Evolutionary conservation across 2,113 vertebrate genomes (phyloP).

Genomic region (Stigmatopora argus): DNA sequence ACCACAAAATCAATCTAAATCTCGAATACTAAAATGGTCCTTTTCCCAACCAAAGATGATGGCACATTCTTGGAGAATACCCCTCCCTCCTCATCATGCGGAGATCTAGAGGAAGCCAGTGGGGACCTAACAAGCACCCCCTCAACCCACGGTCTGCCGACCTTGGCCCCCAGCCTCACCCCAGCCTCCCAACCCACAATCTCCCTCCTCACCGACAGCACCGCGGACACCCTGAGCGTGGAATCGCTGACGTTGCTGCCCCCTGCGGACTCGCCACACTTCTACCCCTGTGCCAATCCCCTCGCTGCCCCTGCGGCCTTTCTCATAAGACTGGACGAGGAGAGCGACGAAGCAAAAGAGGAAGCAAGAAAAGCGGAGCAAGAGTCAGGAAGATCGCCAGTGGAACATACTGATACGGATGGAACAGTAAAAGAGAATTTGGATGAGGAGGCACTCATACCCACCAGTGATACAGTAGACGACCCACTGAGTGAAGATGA

Average conservation of each 20-base stretch:
- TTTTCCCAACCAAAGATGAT: conserved; percentile 68
- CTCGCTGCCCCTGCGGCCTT: conserved; percentile 51
- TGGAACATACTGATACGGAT: conserved; percentile 35
- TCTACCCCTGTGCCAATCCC: conserved; percentile 71
- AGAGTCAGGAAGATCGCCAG: conserved; percentile 16
- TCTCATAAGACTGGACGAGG: conserved; percentile 32
- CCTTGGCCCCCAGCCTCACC: conserved; percentile 88
- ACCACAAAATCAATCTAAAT: too few species aligned
- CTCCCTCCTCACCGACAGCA: conserved; percentile 83
- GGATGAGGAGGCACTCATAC: conserved; percentile 27
- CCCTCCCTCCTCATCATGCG: conserved; percentile 56
- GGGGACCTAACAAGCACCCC: conserved; percentile 26
- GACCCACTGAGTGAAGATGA: conserved; percentile 1
- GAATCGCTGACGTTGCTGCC: conserved; percentile 91
- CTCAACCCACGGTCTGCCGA: conserved; percentile 44
- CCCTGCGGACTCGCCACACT: conserved; percentile 77
- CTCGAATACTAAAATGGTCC: background rate
- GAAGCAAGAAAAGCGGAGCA: background rate
- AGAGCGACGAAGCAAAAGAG: conserved; percentile 2
- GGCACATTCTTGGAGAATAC: conserved; percentile 68
- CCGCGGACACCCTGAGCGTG: conserved; percentile 76
- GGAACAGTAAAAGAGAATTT: conserved; percentile 30
- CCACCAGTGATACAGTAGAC: conserved; percentile 32
- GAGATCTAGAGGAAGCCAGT: conserved; percentile 33
- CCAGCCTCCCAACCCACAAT: conserved; percentile 90